Conservation (phyloP, 37 sponge, comb jelly and placozoan genomes). For the Aplysina aerophoba region DNA sequence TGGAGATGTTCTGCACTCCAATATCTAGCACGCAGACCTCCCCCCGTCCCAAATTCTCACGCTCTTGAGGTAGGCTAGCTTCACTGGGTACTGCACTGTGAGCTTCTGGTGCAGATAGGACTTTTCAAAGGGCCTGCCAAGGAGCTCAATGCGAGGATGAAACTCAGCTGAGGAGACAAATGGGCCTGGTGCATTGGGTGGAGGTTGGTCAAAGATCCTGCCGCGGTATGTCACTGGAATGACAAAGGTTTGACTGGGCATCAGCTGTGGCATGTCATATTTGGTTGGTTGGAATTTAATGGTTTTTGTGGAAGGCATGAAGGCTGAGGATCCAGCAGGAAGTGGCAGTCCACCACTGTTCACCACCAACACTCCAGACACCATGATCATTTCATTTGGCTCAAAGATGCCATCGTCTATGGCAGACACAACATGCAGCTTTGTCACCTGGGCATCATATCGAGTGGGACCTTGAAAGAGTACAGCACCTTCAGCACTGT, state of each 20-base stretch:
- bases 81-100: constrained; percentile 80
- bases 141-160: constrained; percentile 62
- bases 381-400: constrained; percentile 76
- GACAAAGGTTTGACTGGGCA: constrained; percentile 44
- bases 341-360: constrained; percentile 76
- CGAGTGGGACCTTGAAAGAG: constrained; percentile 60
- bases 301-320: constrained; percentile 64
- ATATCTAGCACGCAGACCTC: constrained; percentile 74
- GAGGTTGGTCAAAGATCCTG: constrained; percentile 82
- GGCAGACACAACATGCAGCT: constrained; percentile 53
- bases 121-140: constrained; percentile 77
- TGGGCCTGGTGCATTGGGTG: constrained; percentile 79
- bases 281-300: constrained; percentile 72
- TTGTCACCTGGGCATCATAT: constrained; percentile 64
- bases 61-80: constrained; percentile 59
- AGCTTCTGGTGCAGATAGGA: constrained; percentile 61
- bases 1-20: constrained; percentile 77
- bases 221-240: constrained; percentile 71
- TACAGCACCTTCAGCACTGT: constrained; percentile 48
- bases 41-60: constrained; percentile 73
- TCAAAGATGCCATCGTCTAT: constrained; percentile 88
- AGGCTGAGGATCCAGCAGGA: constrained; percentile 56
- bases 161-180: constrained; percentile 75
- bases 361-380: constrained; percentile 44
- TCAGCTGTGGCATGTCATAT: constrained; percentile 61